Evolutionary conservation across 2,888 invertebrate genomes (phyloP).

Genomic region (Pyrochroa serraticornis): DNA sequence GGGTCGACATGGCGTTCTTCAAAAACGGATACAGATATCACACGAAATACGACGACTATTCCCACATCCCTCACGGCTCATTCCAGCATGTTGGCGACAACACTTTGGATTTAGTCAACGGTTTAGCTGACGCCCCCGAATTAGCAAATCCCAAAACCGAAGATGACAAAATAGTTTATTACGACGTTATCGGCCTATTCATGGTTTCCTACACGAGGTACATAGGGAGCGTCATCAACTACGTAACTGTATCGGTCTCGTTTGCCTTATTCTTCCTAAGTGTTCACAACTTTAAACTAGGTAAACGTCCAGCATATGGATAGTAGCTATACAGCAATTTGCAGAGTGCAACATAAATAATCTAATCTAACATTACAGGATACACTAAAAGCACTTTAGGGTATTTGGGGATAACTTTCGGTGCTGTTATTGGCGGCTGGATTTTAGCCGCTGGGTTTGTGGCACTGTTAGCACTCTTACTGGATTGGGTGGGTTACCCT

Average conservation of each 20-base stretch:
- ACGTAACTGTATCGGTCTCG: constrained; percentile 32
- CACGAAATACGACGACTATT: constrained; percentile 63
- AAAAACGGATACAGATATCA: constrained; percentile 71
- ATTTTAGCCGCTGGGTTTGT: constrained; percentile 29
- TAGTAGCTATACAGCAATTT: background rate
- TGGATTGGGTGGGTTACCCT: constrained; percentile 36
- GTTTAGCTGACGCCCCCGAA: constrained; percentile 50
- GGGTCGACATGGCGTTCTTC: constrained; percentile 68
- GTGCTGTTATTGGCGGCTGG: constrained; percentile 40
- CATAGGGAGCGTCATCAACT: constrained; percentile 34
- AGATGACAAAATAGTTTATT: constrained; percentile 42
- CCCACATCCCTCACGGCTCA: constrained; percentile 62
- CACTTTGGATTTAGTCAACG: constrained; percentile 59
- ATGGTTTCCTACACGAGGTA: constrained; percentile 39
- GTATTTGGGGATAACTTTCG: constrained; percentile 28
- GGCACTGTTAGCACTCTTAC: constrained; percentile 30
- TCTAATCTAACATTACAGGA: constrained; percentile 32
- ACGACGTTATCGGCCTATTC: constrained; percentile 43
- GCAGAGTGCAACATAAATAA: too few species aligned
- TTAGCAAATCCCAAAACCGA: constrained; percentile 45
- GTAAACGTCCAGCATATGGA: too few species aligned
- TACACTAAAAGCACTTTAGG: constrained; percentile 30
- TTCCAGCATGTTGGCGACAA: constrained; percentile 70
- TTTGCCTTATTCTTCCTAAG: constrained; percentile 28
- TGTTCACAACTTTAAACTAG: constrained; percentile 32